These are phyloP conservation scores for Pipistrellus pipistrellus DNA, from an alignment of 2,797 vertebrate species.

Conservation along the genomic window DNA sequence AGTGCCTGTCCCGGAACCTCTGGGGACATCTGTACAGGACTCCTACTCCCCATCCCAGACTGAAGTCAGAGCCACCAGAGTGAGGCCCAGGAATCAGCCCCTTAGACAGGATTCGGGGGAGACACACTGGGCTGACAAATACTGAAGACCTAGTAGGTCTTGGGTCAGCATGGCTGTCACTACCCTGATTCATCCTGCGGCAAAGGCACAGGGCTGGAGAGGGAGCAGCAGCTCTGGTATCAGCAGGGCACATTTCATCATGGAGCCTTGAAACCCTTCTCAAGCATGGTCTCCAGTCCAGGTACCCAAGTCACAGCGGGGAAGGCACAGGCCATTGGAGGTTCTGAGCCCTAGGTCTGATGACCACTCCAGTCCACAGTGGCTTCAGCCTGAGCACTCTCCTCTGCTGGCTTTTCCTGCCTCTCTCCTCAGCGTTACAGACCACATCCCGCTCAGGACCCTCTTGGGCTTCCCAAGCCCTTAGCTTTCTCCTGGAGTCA, in stretches of 20 bases:
- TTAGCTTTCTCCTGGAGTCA: neutral
- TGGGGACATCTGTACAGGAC: neutral
- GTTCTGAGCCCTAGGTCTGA: neutral
- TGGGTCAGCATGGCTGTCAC: neutral
- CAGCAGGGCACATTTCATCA: neutral
- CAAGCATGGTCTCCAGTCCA: neutral
- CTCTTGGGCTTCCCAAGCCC: neutral
- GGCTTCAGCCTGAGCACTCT: neutral
- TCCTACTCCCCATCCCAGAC: neutral
- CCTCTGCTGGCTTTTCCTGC: neutral
- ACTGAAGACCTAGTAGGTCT: neutral
- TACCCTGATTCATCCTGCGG: neutral
- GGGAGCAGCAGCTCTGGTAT: neutral
- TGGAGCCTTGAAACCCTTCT: neutral
- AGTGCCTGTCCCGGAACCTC: neutral
- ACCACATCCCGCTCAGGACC: neutral
- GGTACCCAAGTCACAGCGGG: neutral
- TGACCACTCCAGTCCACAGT: neutral
- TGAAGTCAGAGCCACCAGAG: neutral
- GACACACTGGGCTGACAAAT: neutral
- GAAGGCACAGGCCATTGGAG: neutral
- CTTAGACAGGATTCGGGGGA: neutral
- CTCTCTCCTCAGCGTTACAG: neutral
- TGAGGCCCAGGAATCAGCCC: neutral
- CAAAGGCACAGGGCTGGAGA: neutral